Percentiles rank a stretch among this genome's conserved stretches.
Conservation (phyloP, 2,797 vertebrate species). For the Cyclura pinguis region DNA sequence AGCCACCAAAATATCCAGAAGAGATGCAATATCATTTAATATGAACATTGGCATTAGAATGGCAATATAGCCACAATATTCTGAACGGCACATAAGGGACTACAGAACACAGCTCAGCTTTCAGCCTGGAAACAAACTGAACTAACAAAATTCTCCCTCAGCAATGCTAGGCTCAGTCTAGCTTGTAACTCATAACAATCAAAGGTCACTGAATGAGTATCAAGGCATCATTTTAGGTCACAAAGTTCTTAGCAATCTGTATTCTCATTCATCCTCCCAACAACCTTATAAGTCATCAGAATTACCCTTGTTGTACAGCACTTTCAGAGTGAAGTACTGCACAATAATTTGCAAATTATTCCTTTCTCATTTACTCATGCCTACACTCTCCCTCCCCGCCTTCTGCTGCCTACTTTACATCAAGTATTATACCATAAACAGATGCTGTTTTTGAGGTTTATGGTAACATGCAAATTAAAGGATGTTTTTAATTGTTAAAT, state of each 20-base stretch:
- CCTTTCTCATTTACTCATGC: not conserved
- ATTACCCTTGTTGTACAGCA: not conserved
- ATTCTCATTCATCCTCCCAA: not conserved
- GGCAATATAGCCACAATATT: too few species aligned
- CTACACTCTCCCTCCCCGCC: not conserved
- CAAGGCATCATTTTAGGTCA: not conserved
- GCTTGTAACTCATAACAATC: not conserved
- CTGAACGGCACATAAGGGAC: too few species aligned
- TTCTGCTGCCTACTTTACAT: not conserved
- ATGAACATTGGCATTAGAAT: too few species aligned
- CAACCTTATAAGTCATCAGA: not conserved
- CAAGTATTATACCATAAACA: not conserved
- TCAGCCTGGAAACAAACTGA: not conserved
- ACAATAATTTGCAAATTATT: not conserved
- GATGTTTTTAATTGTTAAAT: too few species aligned
- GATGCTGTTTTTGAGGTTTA: too few species aligned
- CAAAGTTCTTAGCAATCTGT: not conserved
- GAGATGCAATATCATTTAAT: too few species aligned
- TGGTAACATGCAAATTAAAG: too few species aligned
- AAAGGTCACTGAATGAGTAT: not conserved
- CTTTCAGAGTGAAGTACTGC: not conserved
- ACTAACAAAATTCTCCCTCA: not conserved
- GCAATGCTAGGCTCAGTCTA: not conserved
- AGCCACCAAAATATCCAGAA: not conserved
- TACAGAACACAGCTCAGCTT: not conserved